Conservation (phyloP, 1,140 invertebrate genomes). For the Trissolcus basalis region DNA sequence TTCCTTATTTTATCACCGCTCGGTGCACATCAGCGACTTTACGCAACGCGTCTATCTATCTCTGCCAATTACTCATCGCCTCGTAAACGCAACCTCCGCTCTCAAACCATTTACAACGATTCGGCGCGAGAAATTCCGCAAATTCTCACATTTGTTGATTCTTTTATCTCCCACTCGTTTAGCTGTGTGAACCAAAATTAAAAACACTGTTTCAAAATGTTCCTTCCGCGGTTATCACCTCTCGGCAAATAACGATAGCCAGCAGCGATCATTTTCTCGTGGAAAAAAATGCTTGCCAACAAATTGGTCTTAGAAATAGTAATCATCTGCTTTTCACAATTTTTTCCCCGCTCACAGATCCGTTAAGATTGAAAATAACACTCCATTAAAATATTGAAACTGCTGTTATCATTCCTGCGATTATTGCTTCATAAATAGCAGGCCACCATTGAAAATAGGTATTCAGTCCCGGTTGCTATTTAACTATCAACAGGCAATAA, state of each 20-base stretch:
- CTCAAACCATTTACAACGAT: slow-evolving; percentile 35
- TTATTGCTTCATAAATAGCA: slow-evolving; percentile 19
- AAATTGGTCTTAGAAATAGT: neutral
- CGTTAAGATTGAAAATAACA: slow-evolving; percentile 25
- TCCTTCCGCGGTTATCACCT: slow-evolving; percentile 28
- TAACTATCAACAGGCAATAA: slow-evolving; percentile 35
- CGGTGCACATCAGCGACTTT: slow-evolving; percentile 13
- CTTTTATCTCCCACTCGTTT: no score
- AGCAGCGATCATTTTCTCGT: slow-evolving; percentile 25
- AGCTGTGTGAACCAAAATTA: no score
- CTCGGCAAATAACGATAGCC: slow-evolving; percentile 29
- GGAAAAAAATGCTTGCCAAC: slow-evolving; percentile 17
- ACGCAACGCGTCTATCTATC: slow-evolving; percentile 37
- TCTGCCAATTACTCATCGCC: slow-evolving; percentile 45
- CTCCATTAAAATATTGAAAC: slow-evolving; percentile 23
- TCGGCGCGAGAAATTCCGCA: slow-evolving; percentile 2
- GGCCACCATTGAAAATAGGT: slow-evolving; percentile 10
- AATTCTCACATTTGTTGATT: no score
- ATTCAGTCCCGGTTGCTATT: slow-evolving; percentile 8
- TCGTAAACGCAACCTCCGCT: slow-evolving; percentile 36
- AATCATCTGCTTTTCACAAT: no score
- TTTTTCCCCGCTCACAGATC: neutral
- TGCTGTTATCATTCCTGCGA: slow-evolving; percentile 10
- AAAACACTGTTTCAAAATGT: no score
- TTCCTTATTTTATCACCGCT: slow-evolving; percentile 25